These are phyloP conservation scores for Cyrtorhinus lividipennis DNA, from an alignment of 1,140 invertebrate species.

Conservation along the genomic window DNA sequence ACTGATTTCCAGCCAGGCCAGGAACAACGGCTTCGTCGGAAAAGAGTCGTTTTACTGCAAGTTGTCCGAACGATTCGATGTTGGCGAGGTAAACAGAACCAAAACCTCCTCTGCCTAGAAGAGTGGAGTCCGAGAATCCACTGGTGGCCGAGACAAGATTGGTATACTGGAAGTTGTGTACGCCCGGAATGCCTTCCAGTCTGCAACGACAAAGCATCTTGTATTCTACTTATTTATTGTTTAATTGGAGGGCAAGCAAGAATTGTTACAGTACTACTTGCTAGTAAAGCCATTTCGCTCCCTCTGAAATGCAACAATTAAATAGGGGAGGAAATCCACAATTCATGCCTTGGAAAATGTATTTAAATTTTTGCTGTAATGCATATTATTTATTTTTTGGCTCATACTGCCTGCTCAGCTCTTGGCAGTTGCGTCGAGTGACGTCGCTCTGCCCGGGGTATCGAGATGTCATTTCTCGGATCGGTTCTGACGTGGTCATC, in stretches of 20 bases:
- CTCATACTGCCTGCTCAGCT: neutral
- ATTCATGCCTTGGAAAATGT: too few relatives aligned
- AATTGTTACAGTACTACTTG: too few relatives aligned
- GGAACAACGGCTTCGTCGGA: constrained; percentile 34
- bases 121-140: constrained; percentile 33
- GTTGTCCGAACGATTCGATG: constrained; percentile 30
- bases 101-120: constrained; percentile 52
- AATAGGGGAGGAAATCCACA: too few relatives aligned
- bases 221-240: too few relatives aligned
- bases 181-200: neutral
- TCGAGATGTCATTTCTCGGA: too few relatives aligned
- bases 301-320: too few relatives aligned
- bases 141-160: constrained; percentile 18
- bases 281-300: too few relatives aligned
- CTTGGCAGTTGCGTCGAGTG: neutral
- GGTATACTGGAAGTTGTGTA: neutral
- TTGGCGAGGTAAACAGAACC: constrained; percentile 48
- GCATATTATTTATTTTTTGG: too few relatives aligned
- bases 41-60: constrained; percentile 47
- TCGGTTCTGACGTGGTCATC: too few relatives aligned
- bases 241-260: too few relatives aligned
- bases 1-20: constrained; percentile 14
- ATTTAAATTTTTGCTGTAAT: too few relatives aligned
- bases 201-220: too few relatives aligned
- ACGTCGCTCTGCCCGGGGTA: neutral